phyloP scores from a whole-genome alignment of 2,888 invertebrate genomes.

The Ypsolopha scabrella region DNA sequence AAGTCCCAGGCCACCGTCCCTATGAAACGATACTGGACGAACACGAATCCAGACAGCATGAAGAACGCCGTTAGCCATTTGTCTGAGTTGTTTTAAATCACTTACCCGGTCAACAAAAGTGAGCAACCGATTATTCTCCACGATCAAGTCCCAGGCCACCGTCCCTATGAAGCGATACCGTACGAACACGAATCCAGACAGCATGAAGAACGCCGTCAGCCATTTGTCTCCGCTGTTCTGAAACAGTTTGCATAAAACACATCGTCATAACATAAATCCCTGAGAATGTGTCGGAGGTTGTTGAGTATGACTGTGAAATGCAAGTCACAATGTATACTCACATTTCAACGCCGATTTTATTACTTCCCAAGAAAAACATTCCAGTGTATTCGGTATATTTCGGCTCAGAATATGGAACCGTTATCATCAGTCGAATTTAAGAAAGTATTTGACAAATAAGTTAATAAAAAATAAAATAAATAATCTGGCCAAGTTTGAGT shows the following conservation, averaged over 20 bases:
- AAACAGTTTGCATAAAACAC: slow-evolving; percentile 8
- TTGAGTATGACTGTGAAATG: too few relatives aligned
- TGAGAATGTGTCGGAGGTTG: too few relatives aligned
- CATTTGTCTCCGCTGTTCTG: slow-evolving; percentile 36
- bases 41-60: slow-evolving; percentile 28
- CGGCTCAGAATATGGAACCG: too few relatives aligned
- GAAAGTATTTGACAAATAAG: too few relatives aligned
- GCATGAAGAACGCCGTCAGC: slow-evolving; percentile 39
- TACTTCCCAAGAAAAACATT: too few relatives aligned
- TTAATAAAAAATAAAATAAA: too few relatives aligned
- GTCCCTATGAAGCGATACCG: slow-evolving; percentile 46
- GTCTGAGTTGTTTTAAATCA: slow-evolving; percentile 1
- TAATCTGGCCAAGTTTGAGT: too few relatives aligned
- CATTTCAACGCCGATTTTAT: too few relatives aligned
- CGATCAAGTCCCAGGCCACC: slow-evolving; percentile 45
- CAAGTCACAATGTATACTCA: too few relatives aligned
- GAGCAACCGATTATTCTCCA: slow-evolving; percentile 31
- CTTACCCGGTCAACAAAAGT: slow-evolving; percentile 43
- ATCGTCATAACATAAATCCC: neutral
- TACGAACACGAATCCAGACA: slow-evolving; percentile 38
- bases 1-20: slow-evolving; percentile 50
- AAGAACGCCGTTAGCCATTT: neutral
- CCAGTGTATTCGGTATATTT: too few relatives aligned
- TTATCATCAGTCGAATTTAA: too few relatives aligned
- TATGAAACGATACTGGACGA: slow-evolving; percentile 42